These are phyloP conservation scores for Charadrius vociferus DNA, from an alignment of 2,113 vertebrate species.

Conservation along the genomic window DNA sequence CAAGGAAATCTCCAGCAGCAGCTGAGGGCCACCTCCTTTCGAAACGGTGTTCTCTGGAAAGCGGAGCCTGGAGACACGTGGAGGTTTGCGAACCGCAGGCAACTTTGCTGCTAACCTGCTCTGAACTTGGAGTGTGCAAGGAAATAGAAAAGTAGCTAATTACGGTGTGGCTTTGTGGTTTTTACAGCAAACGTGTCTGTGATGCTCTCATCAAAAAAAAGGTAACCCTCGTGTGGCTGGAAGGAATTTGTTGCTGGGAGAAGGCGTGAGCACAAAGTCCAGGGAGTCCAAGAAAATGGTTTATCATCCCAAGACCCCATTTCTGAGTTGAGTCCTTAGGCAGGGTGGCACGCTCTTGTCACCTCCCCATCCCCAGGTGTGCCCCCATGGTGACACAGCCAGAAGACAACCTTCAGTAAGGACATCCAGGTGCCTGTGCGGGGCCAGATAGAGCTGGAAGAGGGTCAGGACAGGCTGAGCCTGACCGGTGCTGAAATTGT, in stretches of 20 bases:
- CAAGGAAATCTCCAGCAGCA: background rate
- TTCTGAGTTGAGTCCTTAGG: background rate
- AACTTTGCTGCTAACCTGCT: background rate
- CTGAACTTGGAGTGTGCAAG: background rate
- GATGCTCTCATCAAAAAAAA: background rate
- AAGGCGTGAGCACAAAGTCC: background rate
- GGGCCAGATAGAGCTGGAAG: background rate
- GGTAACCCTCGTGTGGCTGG: background rate
- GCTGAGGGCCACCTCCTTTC: background rate
- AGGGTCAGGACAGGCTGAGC: background rate
- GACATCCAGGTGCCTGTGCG: background rate
- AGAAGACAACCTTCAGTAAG: background rate
- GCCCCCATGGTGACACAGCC: background rate
- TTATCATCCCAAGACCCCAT: background rate
- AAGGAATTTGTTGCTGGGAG: background rate
- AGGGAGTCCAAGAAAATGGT: background rate
- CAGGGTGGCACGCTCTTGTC: background rate
- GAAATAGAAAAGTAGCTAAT: background rate
- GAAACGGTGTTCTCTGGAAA: background rate
- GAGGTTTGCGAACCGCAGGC: background rate
- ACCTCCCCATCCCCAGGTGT: background rate
- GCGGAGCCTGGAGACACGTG: accelerated
- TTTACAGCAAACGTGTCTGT: background rate
- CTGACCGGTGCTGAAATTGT: accelerated
- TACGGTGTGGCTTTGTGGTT: background rate